Percentiles rank a stretch among this genome's conserved stretches.
These are phyloP conservation scores for Vicugna pacos DNA, from an alignment of 2,113 vertebrate species.

Conservation along the genomic window DNA sequence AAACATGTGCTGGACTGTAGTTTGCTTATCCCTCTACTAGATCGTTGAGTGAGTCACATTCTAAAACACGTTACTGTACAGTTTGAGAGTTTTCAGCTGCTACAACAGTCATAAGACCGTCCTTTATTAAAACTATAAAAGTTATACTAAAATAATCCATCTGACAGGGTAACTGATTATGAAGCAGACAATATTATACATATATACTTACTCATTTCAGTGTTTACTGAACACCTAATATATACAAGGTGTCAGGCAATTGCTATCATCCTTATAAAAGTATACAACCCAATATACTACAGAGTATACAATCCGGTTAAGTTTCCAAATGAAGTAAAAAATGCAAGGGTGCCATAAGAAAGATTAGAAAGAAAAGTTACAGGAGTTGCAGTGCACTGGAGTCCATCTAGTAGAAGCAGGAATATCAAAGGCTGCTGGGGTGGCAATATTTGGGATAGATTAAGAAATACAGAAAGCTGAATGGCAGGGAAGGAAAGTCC, in stretches of 20 bases:
- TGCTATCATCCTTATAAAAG: not conserved
- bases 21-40: not conserved
- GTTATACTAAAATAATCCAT: conserved; percentile 36
- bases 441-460: not conserved
- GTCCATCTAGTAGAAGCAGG: not conserved
- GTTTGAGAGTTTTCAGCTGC: not conserved
- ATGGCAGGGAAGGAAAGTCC: not conserved
- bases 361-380: not conserved
- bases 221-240: conserved; percentile 30
- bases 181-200: not conserved
- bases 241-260: not conserved
- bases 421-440: not conserved
- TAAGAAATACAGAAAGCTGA: conserved; percentile 18
- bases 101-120: not conserved
- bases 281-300: not conserved
- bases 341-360: not conserved
- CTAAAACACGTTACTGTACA: not conserved
- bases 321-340: conserved; percentile 10
- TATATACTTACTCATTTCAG: not conserved
- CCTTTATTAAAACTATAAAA: conserved; percentile 41
- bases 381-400: not conserved
- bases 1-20: not conserved
- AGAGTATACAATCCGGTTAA: not conserved
- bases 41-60: not conserved
- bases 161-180: not conserved